Percentiles rank a stretch among this genome's conserved stretches.
These are phyloP conservation scores for Sebastes kiyomatsui DNA, from an alignment of 2,797 vertebrate genomes.

Conservation along the genomic window DNA sequence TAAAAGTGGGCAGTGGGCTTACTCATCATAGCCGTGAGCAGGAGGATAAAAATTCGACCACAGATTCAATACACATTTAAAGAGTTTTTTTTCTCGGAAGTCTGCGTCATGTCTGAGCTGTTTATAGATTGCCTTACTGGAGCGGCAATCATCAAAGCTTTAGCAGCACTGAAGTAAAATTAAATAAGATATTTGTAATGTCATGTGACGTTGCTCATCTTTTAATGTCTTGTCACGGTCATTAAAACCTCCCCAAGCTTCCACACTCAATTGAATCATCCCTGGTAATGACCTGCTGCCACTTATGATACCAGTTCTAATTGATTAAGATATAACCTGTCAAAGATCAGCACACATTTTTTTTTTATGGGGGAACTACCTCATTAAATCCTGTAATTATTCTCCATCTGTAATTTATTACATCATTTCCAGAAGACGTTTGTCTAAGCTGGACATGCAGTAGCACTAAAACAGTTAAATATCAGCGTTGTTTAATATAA, in stretches of 20 bases:
- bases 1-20: background rate
- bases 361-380: background rate
- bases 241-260: background rate
- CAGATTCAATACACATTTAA: background rate
- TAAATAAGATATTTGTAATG: background rate
- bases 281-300: background rate
- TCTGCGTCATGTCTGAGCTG: background rate
- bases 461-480: background rate
- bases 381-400: slow-evolving; percentile 5
- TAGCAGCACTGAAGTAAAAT: background rate
- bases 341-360: background rate
- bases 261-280: background rate
- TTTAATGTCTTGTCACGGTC: background rate
- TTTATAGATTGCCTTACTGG: background rate
- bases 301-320: background rate
- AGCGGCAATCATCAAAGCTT: background rate
- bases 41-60: background rate
- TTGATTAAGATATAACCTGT: background rate
- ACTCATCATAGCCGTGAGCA: background rate
- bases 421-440: background rate
- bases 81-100: background rate
- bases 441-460: background rate
- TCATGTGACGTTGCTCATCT: background rate
- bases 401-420: background rate
- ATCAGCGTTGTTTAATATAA: background rate